Base-by-base conservation (phyloP, 2,888 invertebrate genomes). In the Drosophila niveifrons region DNA sequence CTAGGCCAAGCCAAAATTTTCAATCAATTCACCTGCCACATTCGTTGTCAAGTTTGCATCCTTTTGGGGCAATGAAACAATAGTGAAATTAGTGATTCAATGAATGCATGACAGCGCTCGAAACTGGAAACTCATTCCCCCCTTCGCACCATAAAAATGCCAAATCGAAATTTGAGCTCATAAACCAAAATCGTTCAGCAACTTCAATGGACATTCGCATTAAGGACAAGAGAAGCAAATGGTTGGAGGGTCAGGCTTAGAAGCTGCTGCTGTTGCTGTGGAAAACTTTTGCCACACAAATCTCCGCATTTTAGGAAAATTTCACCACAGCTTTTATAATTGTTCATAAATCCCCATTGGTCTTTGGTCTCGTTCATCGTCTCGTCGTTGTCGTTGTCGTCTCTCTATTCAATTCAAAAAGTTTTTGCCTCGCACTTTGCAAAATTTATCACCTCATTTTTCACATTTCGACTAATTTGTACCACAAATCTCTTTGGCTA, bases 401-500 rank as follows among this genome's bases (percentile, higher is more conserved):
- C 39, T 50, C 23, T 44, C n/a, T 18, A 73, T 76, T 73, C 63
- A 76, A 76, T 70, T 73, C 64, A 63, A 77, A 78, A 78, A 78
- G 65, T 72, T 80, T 69, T 48, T 18, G 39, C 50, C 66, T 66
- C 59, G 50, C 67, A 71, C 66, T 64, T 72, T 66, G 66, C 43
- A 29, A 66, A 81, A 80, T 80, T 81, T 81, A 79, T 81, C 79
- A 81, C 78, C 78, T 82, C 74, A 80, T 82, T 82, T 82, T 80
- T 78, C 78, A 76, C 78, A 72, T 80, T 82, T 82, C 67, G 57
- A 78, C 82, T 82, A 82, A 82, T 82, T 82, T 82, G 75, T 71
- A 57, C 72, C 78, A 78, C 78, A 80, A 73, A 76, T 80, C 76
- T 80, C 62, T 69, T 50, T 71, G 61, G 69, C 56, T 39, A 67